Evolutionary conservation across 2,797 vertebrate species (phyloP), one percentile per base, ranked within the genome.

Genomic region (Danio choprae): DNA sequence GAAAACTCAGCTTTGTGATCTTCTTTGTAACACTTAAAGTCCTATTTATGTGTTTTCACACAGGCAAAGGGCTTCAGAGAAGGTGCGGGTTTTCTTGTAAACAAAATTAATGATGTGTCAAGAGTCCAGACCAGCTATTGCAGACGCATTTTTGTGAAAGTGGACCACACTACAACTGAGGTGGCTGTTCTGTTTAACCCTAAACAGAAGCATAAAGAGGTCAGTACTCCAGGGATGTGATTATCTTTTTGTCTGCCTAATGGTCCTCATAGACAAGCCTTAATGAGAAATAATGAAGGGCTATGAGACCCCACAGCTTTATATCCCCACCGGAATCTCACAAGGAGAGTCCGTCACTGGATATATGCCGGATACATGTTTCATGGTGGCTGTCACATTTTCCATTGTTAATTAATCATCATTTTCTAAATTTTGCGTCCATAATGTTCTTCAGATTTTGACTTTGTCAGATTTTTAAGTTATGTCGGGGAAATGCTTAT

Each of bases 121-220:
- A 74, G 18, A 64, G 71, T 75, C 63, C 81, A 64, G 38, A 69
- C 70, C 77, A 53, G 75, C 53, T 72, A 63, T 36, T 5, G 63
- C 46, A 46, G 20, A 71, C 44, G 46, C 9, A 29, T 55, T 71
- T 74, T 73, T 80, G 53, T 55, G 83, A 68, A 75, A 81, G 84
- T 56, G 81, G 89, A 87, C 90, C 87, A 67, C 74, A 46, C 70
- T 74, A 76, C 83, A 82, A 84, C 83, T 10, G 59, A 90, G 91
- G 90, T 92, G 90, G 80, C 86, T 89, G 87, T 92, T 88, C 86
- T 86, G 80, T 78, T 93, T 92, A 93, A 93, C 92, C 92, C 85
- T 81, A 78, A 83, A 80, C 81, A 81, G 81, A 79, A 70, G 79
- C 55, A 69, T 75, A 84, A 85, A 86, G 86, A 82, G 86, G 84